phyloP scores from a whole-genome alignment of 2,888 invertebrate genomes.

The Callyntrura sp. region DNA sequence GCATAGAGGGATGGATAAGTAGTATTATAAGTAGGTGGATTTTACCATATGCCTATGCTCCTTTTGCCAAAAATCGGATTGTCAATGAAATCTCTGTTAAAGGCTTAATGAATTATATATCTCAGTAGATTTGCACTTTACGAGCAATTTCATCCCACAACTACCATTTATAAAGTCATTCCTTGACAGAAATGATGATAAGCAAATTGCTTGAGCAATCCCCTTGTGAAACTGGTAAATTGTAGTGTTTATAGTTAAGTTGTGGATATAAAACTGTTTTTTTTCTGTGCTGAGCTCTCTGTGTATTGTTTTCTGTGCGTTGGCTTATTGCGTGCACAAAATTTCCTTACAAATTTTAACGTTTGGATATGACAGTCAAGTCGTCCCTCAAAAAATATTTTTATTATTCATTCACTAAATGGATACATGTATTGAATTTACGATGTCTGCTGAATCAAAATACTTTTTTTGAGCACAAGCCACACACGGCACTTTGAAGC shows the following conservation, averaged over 20 bases:
- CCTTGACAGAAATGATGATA: slow-evolving; percentile 72
- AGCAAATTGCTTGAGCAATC: slow-evolving; percentile 71
- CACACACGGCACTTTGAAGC: slow-evolving; percentile 50
- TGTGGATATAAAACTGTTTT: not conserved
- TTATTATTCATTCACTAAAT: slow-evolving; percentile 36
- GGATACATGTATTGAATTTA: slow-evolving; percentile 23
- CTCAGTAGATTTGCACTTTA: slow-evolving; percentile 66
- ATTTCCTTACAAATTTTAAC: slow-evolving; percentile 19
- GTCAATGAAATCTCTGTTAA: slow-evolving; percentile 63
- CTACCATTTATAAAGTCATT: slow-evolving; percentile 63
- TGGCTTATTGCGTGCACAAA: slow-evolving; percentile 43
- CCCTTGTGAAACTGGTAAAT: slow-evolving; percentile 71
- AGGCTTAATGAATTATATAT: slow-evolving; percentile 70
- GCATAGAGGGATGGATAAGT: too few relatives aligned
- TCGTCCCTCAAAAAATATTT: slow-evolving; percentile 57
- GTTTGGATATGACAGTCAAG: slow-evolving; percentile 46
- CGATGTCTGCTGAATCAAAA: slow-evolving; percentile 28
- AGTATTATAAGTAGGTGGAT: not conserved
- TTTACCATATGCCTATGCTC: slow-evolving; percentile 2
- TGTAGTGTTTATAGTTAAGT: slow-evolving; percentile 31
- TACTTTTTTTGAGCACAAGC: slow-evolving; percentile 54
- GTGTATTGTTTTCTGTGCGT: not conserved
- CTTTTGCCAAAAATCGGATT: slow-evolving; percentile 45
- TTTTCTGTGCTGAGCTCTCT: not conserved
- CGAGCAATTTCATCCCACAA: slow-evolving; percentile 73